A percentile compares a stretch with the other conserved stretches of the same genome.
phyloP scores from a whole-genome alignment of 2,888 invertebrate genomes.

The Troilus luridus region DNA sequence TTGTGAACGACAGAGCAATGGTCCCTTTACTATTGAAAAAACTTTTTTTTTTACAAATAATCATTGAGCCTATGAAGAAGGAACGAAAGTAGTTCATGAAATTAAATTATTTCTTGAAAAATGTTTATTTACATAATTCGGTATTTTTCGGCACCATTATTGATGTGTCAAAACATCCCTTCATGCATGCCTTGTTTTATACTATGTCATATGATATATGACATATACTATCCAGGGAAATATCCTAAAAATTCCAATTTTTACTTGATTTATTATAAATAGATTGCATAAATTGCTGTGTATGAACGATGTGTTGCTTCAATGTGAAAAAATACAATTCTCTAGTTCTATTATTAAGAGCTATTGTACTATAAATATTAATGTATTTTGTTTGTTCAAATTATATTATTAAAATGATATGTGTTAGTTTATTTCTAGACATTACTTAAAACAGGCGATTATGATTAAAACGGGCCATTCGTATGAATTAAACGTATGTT shows the following conservation, averaged over 20 bases:
- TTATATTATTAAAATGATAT: background rate
- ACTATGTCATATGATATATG: background rate
- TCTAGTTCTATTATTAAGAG: conserved; percentile 9
- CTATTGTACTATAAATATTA: background rate
- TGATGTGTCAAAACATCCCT: background rate
- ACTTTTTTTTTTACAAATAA: background rate
- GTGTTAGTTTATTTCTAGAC: background rate
- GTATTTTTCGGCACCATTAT: background rate
- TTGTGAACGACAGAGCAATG: background rate
- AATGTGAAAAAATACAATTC: background rate
- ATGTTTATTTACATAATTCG: background rate
- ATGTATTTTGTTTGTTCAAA: conserved; percentile 6
- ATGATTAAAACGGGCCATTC: too few species aligned
- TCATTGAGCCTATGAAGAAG: background rate
- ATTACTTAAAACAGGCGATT: too few species aligned
- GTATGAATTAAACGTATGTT: too few species aligned
- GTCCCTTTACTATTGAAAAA: background rate
- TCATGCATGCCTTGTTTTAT: background rate
- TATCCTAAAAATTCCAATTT: background rate
- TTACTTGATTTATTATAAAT: background rate
- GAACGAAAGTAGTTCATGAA: too few species aligned
- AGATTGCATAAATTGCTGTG: background rate
- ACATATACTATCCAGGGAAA: background rate
- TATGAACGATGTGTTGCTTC: background rate
- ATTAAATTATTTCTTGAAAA: background rate